phyloP scores from a whole-genome alignment of 1,140 invertebrate genomes.

The Achroia grisella region DNA sequence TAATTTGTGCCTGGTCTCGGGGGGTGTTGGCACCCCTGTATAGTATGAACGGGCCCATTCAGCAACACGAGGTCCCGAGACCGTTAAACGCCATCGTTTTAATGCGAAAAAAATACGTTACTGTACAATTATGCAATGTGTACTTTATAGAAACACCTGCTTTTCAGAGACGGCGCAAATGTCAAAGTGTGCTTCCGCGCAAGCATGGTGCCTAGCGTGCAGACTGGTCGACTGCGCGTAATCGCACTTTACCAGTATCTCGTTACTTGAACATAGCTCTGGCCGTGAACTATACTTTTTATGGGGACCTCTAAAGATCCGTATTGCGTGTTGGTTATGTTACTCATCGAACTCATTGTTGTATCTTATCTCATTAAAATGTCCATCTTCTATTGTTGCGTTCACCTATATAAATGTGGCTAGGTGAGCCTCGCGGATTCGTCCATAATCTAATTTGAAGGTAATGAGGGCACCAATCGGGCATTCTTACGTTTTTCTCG shows the following conservation, averaged over 20 bases:
- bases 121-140: constrained; percentile 24
- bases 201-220: constrained; percentile 8
- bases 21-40: constrained; percentile 25
- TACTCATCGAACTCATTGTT: constrained; percentile 40
- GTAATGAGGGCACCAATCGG: no score
- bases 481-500: background rate
- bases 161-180: constrained; percentile 38
- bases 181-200: constrained; percentile 53
- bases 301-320: constrained; percentile 44
- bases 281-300: constrained; percentile 65
- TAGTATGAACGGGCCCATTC: constrained; percentile 37
- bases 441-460: no score
- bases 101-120: constrained; percentile 39
- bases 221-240: background rate
- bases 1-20: constrained; percentile 14
- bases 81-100: constrained; percentile 44
- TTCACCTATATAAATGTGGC: background rate
- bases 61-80: constrained; percentile 15
- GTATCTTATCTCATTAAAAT: constrained; percentile 31
- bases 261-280: background rate
- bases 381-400: constrained; percentile 28
- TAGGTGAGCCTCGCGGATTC: no score
- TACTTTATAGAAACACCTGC: constrained; percentile 46
- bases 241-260: no score
- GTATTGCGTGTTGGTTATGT: constrained; percentile 33